Evolutionary conservation across 2,888 invertebrate species (phyloP).

Genomic region (Gymnosoma rotundatum): DNA sequence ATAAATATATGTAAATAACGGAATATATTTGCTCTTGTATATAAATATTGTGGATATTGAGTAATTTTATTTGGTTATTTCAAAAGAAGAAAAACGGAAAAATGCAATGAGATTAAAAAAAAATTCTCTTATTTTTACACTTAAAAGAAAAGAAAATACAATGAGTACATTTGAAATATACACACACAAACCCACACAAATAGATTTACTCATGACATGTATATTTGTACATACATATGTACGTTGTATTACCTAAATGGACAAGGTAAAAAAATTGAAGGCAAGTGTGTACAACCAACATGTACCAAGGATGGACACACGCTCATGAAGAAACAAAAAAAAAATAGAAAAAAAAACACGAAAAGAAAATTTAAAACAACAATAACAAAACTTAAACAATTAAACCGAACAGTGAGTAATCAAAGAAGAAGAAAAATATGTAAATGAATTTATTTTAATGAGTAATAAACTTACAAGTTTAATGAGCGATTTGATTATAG

Average conservation of each 20-base stretch:
- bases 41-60: slow-evolving; percentile 33
- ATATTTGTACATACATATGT: background rate
- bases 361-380: slow-evolving; percentile 17
- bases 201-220: background rate
- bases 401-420: slow-evolving; percentile 31
- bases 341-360: background rate
- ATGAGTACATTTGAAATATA: background rate
- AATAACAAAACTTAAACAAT: background rate
- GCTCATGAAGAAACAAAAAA: background rate
- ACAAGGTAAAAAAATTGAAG: slow-evolving; percentile 54
- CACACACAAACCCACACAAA: background rate
- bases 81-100: slow-evolving; percentile 35
- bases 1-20: background rate
- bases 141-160: background rate
- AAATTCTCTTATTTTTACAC: slow-evolving; percentile 12
- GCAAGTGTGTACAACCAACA: slow-evolving; percentile 18
- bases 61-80: slow-evolving; percentile 35
- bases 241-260: slow-evolving; percentile 26
- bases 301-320: slow-evolving; percentile 38
- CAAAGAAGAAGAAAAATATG: slow-evolving; percentile 1
- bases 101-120: slow-evolving; percentile 44
- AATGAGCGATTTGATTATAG: no score
- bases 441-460: background rate
- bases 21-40: background rate
- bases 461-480: background rate